Conservation (phyloP, 2,113 vertebrate genomes). For the Sula dactylatra region DNA sequence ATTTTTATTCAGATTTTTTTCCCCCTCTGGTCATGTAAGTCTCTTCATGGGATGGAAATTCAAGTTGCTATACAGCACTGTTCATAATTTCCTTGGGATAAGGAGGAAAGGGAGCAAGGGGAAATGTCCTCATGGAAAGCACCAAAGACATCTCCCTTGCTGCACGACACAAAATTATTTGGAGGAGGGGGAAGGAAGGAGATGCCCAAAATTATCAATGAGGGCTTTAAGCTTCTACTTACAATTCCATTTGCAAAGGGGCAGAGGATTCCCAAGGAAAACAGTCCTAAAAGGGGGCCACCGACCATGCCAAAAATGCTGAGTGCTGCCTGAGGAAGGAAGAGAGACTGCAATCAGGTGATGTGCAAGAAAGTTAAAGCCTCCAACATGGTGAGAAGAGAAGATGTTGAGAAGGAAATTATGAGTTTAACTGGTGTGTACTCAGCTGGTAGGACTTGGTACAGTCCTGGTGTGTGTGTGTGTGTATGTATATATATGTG, state of each 20-base stretch:
- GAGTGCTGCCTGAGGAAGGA: slow-evolving; percentile 83
- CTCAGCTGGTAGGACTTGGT: background rate
- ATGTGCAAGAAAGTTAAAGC: background rate
- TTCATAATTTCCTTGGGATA: background rate
- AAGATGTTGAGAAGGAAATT: background rate
- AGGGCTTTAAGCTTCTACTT: slow-evolving; percentile 69
- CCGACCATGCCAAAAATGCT: slow-evolving; percentile 95
- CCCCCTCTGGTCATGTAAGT: background rate
- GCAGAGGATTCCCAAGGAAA: slow-evolving; percentile 89
- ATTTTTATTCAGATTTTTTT: background rate
- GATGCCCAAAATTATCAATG: background rate
- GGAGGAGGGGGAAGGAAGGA: background rate
- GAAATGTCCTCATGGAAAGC: background rate
- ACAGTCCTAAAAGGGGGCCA: slow-evolving; percentile 91
- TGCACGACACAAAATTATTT: background rate
- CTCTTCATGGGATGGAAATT: background rate
- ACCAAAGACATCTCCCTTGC: background rate
- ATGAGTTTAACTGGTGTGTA: background rate
- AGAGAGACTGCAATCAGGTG: background rate
- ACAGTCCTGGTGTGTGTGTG: no score
- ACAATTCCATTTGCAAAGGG: slow-evolving; percentile 86
- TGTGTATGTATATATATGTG: no score
- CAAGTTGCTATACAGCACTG: background rate
- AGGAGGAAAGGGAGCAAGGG: background rate
- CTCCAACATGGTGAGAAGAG: background rate